Base-by-base conservation (phyloP, 2,113 vertebrate genomes). In the Excalfactoria chinensis region DNA sequence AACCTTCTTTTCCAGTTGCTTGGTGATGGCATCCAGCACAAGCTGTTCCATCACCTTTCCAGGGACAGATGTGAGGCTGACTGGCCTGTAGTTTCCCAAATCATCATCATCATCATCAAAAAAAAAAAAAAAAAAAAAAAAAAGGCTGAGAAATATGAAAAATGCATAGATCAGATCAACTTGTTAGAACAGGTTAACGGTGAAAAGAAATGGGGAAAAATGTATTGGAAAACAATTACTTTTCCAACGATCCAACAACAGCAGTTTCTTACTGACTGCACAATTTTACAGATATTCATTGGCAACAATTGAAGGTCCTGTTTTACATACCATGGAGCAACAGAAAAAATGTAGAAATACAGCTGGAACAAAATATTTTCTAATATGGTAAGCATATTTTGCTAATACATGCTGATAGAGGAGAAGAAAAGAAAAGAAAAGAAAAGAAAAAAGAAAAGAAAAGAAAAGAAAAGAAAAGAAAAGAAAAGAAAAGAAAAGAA, bases 81-180 rank as follows among this genome's bases (percentile, higher is more conserved):
- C 46, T 48, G 20, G 46, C 46, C 46, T 48, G 46, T 48, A 48
- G 21, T 23, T 48, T 48, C 46, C 46, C 11, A 5, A 11, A 48
- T 48, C 21, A 6, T 12, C 11, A 21, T 48, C n/a, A n/a, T n/a
- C n/a, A n/a, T n/a, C n/a, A n/a, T n/a, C 51, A 44, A 14, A 26
- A 28, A 53, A 20, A 58, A 48, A 7, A 46, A 53, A 56, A 17
- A 11, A 7, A 10, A 55, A 55, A 7, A 46, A 53, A 56, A 17
- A 11, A 9, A 10, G 34, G n/a, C 6, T 59, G 12, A 49, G 3
- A 21, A 15, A 32, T 75, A 59, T n/a, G 16, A 25, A 53, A 51
- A 10, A 21, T 30, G 30, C 26, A 18, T 28, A 55, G 53, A 72
- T 4, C 0, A 0, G 53, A 72, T 4, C 0, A 0, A 6, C 67